Evolutionary conservation across 2,797 vertebrate genomes (phyloP).

Genomic region (Rhincodon typus): DNA sequence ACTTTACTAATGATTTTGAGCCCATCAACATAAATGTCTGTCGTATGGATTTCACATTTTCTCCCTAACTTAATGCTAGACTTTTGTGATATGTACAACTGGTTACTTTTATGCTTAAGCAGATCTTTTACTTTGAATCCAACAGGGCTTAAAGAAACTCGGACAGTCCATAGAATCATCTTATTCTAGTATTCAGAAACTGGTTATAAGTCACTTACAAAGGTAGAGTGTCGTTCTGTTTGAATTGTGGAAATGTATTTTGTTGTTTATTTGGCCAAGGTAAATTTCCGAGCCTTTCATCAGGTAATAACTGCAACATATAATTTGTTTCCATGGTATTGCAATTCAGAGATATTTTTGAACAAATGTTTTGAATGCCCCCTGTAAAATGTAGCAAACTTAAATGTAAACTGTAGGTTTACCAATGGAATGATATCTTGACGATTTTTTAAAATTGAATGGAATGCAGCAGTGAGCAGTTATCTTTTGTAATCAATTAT

Average conservation of each 20-base stretch:
- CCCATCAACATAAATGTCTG: neutral
- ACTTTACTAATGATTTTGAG: neutral
- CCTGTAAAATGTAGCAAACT: neutral
- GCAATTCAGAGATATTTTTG: neutral
- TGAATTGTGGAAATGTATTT: neutral
- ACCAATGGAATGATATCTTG: neutral
- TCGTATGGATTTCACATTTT: neutral
- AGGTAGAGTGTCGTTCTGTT: slow-evolving; percentile 60
- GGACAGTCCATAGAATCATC: slow-evolving; percentile 96
- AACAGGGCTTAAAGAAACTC: slow-evolving; percentile 90
- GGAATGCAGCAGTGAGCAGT: neutral
- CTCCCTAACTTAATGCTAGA: neutral
- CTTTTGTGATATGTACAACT: neutral
- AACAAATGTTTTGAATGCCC: neutral
- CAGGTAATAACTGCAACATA: neutral
- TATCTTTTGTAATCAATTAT: neutral
- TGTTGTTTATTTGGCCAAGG: neutral
- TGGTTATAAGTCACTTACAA: slow-evolving; percentile 95
- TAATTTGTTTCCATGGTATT: neutral
- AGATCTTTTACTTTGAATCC: slow-evolving; percentile 25
- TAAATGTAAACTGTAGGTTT: neutral
- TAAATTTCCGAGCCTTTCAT: neutral
- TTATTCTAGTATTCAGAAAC: slow-evolving; percentile 93
- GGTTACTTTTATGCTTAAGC: slow-evolving; percentile 21
- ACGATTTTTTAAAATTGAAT: neutral